Base-by-base conservation (phyloP, 2,888 invertebrate species). In the Apamea anceps region DNA sequence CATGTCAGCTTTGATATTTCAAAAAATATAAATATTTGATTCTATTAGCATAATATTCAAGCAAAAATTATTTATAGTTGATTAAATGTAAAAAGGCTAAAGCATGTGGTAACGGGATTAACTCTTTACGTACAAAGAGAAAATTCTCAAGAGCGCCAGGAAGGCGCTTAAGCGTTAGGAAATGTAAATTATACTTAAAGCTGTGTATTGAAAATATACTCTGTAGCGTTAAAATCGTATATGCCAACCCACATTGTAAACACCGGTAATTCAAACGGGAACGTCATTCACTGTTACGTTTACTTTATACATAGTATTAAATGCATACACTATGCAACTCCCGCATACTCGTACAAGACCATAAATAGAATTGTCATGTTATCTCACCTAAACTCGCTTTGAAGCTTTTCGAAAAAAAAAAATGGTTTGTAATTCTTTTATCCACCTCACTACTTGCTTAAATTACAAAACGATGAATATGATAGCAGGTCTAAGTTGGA, bases 101-200 rank as follows among this genome's bases (percentile, higher is more conserved):
- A 62, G 62, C 32, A 67, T 67, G 32, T 21, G 37, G 66, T 67
- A 66, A 73, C 37, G 32, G 73, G 73, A 80, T 77, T 80, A 76
- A 80, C 68, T 76, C 70, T 76, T 71, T 80, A 66, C 66, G 32
- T 72, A 48, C 54, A 80, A 80, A 76, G 70, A 54, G 54, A 76
- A 85, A 74, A 51, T 45, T 72, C 62, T 57, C 66, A 77, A 74
- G 65, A 73, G 73, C 57, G n/a, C 48, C n/a, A 25, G 75, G 63
- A 63, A 81, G 66, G 51, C 74, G 81, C 84, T 85, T 75, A 77
- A 45, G 37, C 37, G 48, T 62, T 62, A 70, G 32, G 28, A 82
- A 81, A 72, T 72, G 48, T 77, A 77, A 62, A 72, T 65, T 74
- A 82, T 54, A 71, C 60, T 48, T 62, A 72, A 62, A 81, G 63